These are phyloP conservation scores for Sinopyrophorus schimmeli DNA, from an alignment of 2,888 invertebrate species.

Conservation along the genomic window DNA sequence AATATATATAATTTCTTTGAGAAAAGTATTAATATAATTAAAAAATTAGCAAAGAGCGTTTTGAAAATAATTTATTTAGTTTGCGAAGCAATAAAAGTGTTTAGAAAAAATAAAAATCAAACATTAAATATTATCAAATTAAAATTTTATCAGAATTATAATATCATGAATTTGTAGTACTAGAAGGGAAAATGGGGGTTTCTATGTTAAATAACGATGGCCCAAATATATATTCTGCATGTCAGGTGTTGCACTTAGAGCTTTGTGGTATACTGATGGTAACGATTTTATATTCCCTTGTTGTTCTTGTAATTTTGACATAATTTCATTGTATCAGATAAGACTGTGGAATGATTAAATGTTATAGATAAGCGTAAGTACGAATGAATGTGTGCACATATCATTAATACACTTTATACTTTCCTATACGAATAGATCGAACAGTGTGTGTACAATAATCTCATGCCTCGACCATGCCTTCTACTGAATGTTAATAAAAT, in stretches of 20 bases:
- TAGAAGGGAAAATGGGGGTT: not conserved
- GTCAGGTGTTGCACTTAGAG: slow-evolving; percentile 10
- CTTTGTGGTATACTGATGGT: slow-evolving; percentile 6
- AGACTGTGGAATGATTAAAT: slow-evolving; percentile 33
- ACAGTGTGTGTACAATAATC: slow-evolving; percentile 38
- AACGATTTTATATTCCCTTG: slow-evolving; percentile 13
- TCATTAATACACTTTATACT: slow-evolving; percentile 55
- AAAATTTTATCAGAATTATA: slow-evolving; percentile 7
- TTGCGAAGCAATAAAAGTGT: not conserved
- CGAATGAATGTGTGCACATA: slow-evolving; percentile 54
- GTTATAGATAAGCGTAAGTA: slow-evolving; percentile 30
- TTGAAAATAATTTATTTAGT: no score
- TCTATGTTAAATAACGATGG: slow-evolving; percentile 3
- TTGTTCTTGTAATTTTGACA: slow-evolving; percentile 12
- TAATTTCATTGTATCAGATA: slow-evolving; percentile 28
- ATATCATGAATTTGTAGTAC: slow-evolving; percentile 1
- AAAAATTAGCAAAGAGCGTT: no score
- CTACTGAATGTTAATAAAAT: slow-evolving; percentile 26
- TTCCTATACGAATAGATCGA: slow-evolving; percentile 47
- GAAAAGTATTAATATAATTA: no score
- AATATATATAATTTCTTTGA: no score
- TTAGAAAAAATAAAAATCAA: not conserved
- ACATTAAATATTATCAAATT: not conserved
- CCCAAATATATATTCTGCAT: slow-evolving; percentile 12
- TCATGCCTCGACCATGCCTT: slow-evolving; percentile 52